phyloP scores from a whole-genome alignment of 2,113 vertebrate genomes.

The Tamias sibiricus region DNA sequence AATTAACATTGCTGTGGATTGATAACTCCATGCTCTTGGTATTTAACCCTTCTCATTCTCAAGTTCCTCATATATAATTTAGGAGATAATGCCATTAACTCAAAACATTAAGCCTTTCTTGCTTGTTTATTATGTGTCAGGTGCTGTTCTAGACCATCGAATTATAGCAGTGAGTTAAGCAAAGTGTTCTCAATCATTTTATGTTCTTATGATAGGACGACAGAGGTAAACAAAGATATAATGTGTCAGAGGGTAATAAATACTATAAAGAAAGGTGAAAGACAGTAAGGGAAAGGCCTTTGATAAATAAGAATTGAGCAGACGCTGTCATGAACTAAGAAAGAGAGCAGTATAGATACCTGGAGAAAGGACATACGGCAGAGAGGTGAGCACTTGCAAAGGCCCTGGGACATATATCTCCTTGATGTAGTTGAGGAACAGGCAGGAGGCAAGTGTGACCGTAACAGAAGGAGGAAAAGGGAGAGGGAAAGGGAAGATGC shows the following conservation, averaged over 20 bases:
- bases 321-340: not conserved
- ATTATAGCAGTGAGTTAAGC: not conserved
- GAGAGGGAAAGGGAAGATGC: not conserved
- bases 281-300: no score
- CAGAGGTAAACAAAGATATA: not conserved
- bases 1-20: not conserved
- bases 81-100: not conserved
- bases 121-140: not conserved
- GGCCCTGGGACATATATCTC: not conserved
- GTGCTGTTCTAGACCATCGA: not conserved
- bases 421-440: not conserved
- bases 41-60: not conserved
- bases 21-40: not conserved
- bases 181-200: not conserved
- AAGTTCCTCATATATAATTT: not conserved
- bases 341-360: not conserved
- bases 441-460: not conserved
- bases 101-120: not conserved
- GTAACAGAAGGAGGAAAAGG: not conserved
- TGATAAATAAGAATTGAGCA: not conserved
- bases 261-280: not conserved
- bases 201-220: not conserved
- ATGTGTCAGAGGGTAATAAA: not conserved
- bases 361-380: not conserved
- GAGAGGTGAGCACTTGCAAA: not conserved